Evolutionary conservation across 2,888 invertebrate species (phyloP), one percentile per base, ranked within the genome.

Genomic region (Cybosia mesomella): DNA sequence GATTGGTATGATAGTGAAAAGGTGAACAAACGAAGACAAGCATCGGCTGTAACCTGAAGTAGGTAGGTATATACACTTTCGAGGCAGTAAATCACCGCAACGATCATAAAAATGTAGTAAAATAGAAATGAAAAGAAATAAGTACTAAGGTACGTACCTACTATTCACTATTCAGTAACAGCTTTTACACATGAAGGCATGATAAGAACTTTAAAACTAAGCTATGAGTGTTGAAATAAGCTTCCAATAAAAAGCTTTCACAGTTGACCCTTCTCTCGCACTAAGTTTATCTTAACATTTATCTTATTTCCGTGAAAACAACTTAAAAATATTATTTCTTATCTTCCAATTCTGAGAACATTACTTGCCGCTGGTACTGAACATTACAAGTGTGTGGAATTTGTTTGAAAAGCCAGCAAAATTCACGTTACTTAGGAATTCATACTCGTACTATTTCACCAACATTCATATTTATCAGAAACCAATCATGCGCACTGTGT

Each of bases 281-380:
- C 78, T 77, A 80, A 79, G 85, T 88, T 92, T 90, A 94, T 94
- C 93, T 87, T 75, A 81, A 75, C 87, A 88, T 89, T 91, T 90
- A 93, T 93, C 92, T 90, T 77, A 86, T 88, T 94, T 92, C 91
- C 88, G 86, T 89, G 91, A 90, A 94, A 90, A 89, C 85, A 85
- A 85, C 86, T 89, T 85, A 82, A 87, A 87, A 87, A 81, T 70
- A 34, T 82, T 80, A 82, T 81, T 79, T 76, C 84, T 90, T 91
- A 91, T 90, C 90, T 88, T 83, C 69, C 66, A 67, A 80, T 92
- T 92, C 92, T 74, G 68, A 85, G 92, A 92, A 93, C 72, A 80
- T 74, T 84, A 75, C 80, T 76, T 74, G 79, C 77, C 74, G 77
- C 71, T 79, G 75, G 70, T 77, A 80, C 78, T 74, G 73, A 76